Base-by-base conservation (phyloP, 2,888 invertebrate species). In the Neocrepidodera transversa region DNA sequence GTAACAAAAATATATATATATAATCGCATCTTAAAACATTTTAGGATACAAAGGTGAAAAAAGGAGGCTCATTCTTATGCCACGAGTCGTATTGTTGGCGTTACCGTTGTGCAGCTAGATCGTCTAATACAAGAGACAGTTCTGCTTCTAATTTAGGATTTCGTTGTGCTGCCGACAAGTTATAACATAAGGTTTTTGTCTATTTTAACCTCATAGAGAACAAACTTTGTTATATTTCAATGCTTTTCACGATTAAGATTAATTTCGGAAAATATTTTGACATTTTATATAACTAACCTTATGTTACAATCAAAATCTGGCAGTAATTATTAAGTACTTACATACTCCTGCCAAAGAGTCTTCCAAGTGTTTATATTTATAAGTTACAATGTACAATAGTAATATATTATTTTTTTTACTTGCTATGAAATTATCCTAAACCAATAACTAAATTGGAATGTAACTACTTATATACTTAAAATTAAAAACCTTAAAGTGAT, bases 51-150 rank as follows among this genome's bases (percentile, higher is more conserved):
- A 92, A 91, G 76, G 95, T 96, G 5, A 97, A 97, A 76, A 97
- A 97, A 81, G 97, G 97, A 26, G 97, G 97, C 1, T 97, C 97
- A 0, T 97, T 92, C 77, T 83, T 97, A 73, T 97, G 95, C 71
- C 94, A 95, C 71, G 82, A 89, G 74, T 89, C 89, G 0, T 95
- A 95, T 75, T 97, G 97, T 78, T 96, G 90, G 81, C 85, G 97
- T 58, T 97, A 97, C 74, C 84, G 97, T 63, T 97, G 97, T 80
- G 95, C 91, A 0, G 95, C 97, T 0, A 84, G 97, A 47, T 94
- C 95, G 59, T 93, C 94, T 79, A 97, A 97, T 75, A 95, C 96
- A 0, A 90, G 90, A 56, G 97, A 97, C 72, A 95, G 94, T 67
- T 91, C 96, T 0, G 92, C 97, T 0, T 90, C 91, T 7, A 97